Conservation (phyloP, 2,113 vertebrate species). For the Lichenostomus cassidix region DNA sequence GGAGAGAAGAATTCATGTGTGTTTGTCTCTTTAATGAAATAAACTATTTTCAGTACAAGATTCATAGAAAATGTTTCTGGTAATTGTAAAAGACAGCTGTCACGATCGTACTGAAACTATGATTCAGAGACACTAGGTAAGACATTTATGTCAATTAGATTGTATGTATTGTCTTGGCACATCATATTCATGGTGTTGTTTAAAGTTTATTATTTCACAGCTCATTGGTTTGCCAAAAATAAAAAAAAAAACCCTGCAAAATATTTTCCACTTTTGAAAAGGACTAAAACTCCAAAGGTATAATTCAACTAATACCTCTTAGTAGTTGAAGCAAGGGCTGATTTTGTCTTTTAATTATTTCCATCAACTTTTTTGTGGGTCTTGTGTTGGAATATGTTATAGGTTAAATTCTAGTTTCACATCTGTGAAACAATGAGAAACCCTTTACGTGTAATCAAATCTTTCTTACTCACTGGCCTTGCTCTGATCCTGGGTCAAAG, state of each 20-base stretch:
- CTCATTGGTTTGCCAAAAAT: neutral
- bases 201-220: neutral
- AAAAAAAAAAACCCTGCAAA: rapidly evolving
- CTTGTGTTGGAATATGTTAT: neutral
- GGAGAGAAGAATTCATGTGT: neutral
- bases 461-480: neutral
- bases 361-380: rapidly evolving
- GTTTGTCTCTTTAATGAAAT: neutral
- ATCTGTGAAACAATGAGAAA: neutral
- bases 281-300: neutral
- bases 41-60: neutral
- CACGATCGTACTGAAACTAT: neutral
- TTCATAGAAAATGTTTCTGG: neutral
- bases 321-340: neutral
- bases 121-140: neutral
- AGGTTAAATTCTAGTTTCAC: neutral
- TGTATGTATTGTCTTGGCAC: neutral
- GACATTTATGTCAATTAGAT: neutral
- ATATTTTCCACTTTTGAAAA: neutral
- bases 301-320: neutral
- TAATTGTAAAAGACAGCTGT: neutral
- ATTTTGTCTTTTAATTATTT: neutral
- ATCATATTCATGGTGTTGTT: neutral
- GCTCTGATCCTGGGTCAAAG: neutral
- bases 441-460: neutral